phyloP scores from a whole-genome alignment of 2,113 vertebrate species.

The Ptilorrhoa leucosticta region DNA sequence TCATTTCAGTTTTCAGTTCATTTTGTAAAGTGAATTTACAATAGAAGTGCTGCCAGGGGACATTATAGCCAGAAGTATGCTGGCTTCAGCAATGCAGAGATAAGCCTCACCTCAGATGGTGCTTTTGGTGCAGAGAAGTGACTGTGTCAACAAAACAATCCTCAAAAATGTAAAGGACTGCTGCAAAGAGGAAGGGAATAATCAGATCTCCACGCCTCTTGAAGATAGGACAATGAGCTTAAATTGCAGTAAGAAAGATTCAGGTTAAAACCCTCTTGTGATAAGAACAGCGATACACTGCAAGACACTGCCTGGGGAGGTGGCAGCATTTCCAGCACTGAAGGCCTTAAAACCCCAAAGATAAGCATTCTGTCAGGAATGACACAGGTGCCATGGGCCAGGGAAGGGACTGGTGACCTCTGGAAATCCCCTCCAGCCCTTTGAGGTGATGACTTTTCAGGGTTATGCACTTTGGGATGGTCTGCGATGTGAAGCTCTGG shows the following conservation, averaged over 20 bases:
- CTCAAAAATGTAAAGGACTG: neutral
- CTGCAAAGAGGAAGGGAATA: conserved; percentile 27
- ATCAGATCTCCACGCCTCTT: neutral
- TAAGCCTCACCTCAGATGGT: neutral
- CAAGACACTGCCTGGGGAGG: conserved; percentile 4
- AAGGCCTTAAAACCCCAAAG: neutral
- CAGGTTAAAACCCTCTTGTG: neutral
- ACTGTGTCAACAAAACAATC: conserved; percentile 9
- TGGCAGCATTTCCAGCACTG: neutral
- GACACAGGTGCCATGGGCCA: neutral
- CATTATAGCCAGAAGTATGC: neutral
- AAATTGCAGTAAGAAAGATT: conserved; percentile 18
- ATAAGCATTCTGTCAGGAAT: conserved; percentile 10
- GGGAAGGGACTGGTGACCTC: neutral
- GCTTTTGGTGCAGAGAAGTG: neutral
- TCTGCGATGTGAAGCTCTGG: neutral
- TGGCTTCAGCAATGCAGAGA: neutral
- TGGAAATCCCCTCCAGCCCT: neutral
- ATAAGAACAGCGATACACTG: neutral
- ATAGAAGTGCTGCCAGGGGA: neutral
- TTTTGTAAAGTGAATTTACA: neutral
- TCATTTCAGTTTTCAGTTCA: conserved; percentile 10
- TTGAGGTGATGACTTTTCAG: neutral
- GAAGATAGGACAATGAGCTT: conserved; percentile 27
- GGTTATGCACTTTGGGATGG: neutral